These are phyloP conservation scores for Phataginus tricuspis DNA, from an alignment of 2,797 vertebrate genomes.

Conservation along the genomic window DNA sequence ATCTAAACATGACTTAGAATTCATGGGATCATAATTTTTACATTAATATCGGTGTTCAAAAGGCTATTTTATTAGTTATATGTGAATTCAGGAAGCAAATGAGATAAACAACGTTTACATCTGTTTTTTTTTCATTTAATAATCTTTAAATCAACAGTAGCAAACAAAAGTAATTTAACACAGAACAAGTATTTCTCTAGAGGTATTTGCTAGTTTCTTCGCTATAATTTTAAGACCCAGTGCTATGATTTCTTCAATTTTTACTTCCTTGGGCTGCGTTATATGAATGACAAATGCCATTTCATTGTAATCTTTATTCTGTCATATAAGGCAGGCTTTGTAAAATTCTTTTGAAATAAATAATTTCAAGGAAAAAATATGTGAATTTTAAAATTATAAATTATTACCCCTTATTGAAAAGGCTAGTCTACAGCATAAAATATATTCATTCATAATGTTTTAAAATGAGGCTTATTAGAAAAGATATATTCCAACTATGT, in stretches of 20 bases:
- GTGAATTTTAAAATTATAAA: constrained; percentile 45
- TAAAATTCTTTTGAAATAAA: constrained; percentile 10
- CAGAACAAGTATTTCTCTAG: neutral
- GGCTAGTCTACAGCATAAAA: constrained; percentile 16
- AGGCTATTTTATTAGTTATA: neutral
- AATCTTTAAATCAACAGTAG: constrained; percentile 40
- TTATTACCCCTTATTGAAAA: constrained; percentile 37
- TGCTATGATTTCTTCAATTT: constrained; percentile 49
- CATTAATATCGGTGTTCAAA: neutral
- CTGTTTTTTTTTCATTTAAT: neutral
- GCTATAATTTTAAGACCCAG: constrained; percentile 42
- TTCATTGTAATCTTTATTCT: constrained; percentile 48
- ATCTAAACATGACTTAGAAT: constrained; percentile 7
- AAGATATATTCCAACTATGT: constrained; percentile 22
- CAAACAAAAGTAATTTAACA: constrained; percentile 49
- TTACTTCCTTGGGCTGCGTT: constrained; percentile 38
- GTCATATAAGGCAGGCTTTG: constrained; percentile 36
- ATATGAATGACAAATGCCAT: constrained; percentile 57
- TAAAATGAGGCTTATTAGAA: constrained; percentile 39
- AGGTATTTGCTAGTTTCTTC: neutral
- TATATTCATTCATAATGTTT: constrained; percentile 27
- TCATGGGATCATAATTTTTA: neutral
- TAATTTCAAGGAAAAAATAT: constrained; percentile 22
- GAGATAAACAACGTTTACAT: neutral
- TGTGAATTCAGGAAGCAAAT: constrained; percentile 6